Conservation (phyloP, 2,888 invertebrate species). For the Ceramica pisi region DNA sequence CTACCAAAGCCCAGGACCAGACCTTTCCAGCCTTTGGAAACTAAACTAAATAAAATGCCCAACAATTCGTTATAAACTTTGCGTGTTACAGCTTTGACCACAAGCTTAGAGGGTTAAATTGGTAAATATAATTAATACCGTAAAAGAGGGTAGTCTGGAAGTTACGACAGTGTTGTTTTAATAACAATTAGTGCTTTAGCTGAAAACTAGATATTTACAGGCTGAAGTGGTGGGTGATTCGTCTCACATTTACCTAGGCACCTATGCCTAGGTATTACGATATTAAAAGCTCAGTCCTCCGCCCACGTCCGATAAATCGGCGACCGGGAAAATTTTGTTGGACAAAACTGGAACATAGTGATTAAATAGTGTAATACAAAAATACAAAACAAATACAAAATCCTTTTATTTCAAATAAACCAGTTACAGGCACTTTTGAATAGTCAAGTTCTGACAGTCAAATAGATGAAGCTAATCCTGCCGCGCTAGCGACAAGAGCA, state of each 20-base stretch:
- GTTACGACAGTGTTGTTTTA: slow-evolving; percentile 34
- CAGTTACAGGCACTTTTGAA: no score
- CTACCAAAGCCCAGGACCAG: neutral
- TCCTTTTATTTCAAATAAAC: no score
- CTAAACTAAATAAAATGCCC: slow-evolving; percentile 34
- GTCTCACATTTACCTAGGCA: neutral
- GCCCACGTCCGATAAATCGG: no score
- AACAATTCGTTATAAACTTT: slow-evolving; percentile 37
- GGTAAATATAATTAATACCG: slow-evolving; percentile 41
- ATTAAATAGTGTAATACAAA: no score
- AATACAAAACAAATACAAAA: no score
- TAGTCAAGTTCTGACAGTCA: no score
- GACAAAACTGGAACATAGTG: no score
- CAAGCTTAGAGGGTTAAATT: slow-evolving; percentile 31
- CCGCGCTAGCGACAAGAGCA: no score
- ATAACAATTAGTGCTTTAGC: slow-evolving; percentile 32
- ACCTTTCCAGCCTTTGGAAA: neutral
- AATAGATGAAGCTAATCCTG: no score
- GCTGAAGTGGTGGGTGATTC: neutral
- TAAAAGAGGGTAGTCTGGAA: slow-evolving; percentile 18
- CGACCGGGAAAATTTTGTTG: no score
- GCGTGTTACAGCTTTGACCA: slow-evolving; percentile 32
- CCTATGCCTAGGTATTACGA: neutral
- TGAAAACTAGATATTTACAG: neutral
- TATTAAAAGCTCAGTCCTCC: neutral